Evolutionary conservation across 2,888 invertebrate genomes (phyloP), one percentile per base, ranked within the genome.

Genomic region (Trachelus stipa): DNA sequence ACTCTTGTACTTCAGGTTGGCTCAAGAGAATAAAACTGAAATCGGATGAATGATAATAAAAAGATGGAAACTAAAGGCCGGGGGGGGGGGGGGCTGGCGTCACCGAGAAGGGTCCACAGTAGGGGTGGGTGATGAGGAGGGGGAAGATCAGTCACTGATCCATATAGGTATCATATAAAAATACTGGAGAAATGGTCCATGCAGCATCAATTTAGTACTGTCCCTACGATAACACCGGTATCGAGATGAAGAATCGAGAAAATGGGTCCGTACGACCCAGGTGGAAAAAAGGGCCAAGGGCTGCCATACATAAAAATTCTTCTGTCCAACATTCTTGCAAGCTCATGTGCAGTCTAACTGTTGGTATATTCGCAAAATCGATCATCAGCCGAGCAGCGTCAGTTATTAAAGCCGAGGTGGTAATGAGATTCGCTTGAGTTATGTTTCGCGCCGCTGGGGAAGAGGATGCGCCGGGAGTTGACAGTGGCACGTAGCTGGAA

Each of bases 41-140:
- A 56, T 34, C 6, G 68, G 74, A 68, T 34, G 74, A 77, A 74
- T 69, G 69, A 30, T 69, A 69, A 69, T 40, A 15, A 75, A 77
- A 80, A 78, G 77, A 78, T 75, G 80, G 78, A 80, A 82, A 80
- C 83, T 82, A 12, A 35, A 12, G 12, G 12, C 35, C 35, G 3
- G 77, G 79, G 81, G 1, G 35, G 35, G 37, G 12, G 77, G 79
- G 82, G 76, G 77, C 78, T 81, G 81, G 82, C 83, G 85, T 87
- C 85, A 86, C 85, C 84, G 83, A 40, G 40, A 85, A 79, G 75
- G 79, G 84, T 86, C 85, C 86, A 79, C 83, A 76, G 77, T 85
- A 83, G 86, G 85, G 81, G 85, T 83, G 82, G 82, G 33, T 69
- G 35, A 12, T 12, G 37, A 37, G 12, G 12, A 37, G 37, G 12